Base-by-base conservation (phyloP, 2,797 vertebrate genomes). In the Betta splendens region DNA sequence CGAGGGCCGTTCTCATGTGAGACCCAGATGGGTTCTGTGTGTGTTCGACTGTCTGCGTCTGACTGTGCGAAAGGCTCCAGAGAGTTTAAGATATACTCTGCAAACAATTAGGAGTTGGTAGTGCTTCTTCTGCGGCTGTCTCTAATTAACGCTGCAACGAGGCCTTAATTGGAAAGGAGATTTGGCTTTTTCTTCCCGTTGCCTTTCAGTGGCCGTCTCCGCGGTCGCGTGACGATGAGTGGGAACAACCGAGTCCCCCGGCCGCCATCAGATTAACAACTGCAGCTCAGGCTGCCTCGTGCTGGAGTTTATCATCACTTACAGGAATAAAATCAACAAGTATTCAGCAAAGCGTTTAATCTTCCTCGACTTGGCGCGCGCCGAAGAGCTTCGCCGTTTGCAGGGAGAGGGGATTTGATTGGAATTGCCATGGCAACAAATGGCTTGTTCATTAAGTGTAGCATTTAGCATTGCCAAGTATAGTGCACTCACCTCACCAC, bases 101-200 rank as follows among this genome's bases (percentile, higher is more conserved):
- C 91, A 84, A 95, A 90, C 94, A 94, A 89, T 96, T 95, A 93
- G 83, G 74, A 84, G 92, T 91, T 94, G 91, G 93, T 92, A 85
- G 80, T 76, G 76, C 90, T 89, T 85, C 88, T 91, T 66, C 73
- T 59, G 82, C 70, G 88, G 87, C 93, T 93, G 94, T 89, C 92
- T 95, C 89, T 92, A 93, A 96, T 96, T 96, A 96, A 89, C 89
- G 77, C 79, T 3, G 44, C 69, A 90, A 88, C 90, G 84, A 91
- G 89, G 82, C 81, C 74, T 70, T 83, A 85, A 79, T 92, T 83
- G 71, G 88, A 65, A 77, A 72, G 79, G 65, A 81, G 66, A 67
- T 64, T 73, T 81, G 2, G 29, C 67, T 72, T 68, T 79, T 57
- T 68, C 77, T 57, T 20, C n/a, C 31, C 43, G 31, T 42, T 69